phyloP scores from a whole-genome alignment of 2,888 invertebrate genomes.

The Cataglyphis rosenhaueri region DNA sequence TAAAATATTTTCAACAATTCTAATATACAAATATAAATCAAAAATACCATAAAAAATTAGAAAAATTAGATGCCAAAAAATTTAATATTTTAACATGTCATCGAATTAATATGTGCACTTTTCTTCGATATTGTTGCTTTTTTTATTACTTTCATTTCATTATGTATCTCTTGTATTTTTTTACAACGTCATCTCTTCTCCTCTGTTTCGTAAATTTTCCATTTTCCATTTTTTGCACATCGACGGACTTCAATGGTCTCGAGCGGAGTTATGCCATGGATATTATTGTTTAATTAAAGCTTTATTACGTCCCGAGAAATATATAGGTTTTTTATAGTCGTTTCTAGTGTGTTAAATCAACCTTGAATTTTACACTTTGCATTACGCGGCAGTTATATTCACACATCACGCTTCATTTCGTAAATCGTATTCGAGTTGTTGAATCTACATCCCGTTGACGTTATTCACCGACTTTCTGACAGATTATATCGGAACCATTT shows the following conservation, averaged over 20 bases:
- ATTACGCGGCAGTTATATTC: background rate
- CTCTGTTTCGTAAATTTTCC: background rate
- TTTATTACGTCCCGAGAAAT: background rate
- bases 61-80: background rate
- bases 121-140: background rate
- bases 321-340: background rate
- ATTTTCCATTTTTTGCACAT: background rate
- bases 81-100: background rate
- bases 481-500: conserved; percentile 37
- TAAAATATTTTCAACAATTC: background rate
- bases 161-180: background rate
- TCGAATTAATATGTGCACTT: background rate
- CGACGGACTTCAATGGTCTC: background rate
- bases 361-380: conserved; percentile 6
- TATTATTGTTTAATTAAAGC: conserved; percentile 16
- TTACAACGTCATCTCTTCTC: background rate
- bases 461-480: conserved; percentile 29
- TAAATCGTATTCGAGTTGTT: conserved; percentile 9
- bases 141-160: background rate
- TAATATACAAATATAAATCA: background rate
- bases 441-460: background rate
- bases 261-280: background rate
- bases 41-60: background rate
- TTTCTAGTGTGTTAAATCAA: background rate
- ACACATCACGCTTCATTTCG: conserved; percentile 3